A percentile compares a stretch with the other conserved stretches of the same genome.
Conservation (phyloP, 2,797 vertebrate species). For the Pitangus sulphuratus region DNA sequence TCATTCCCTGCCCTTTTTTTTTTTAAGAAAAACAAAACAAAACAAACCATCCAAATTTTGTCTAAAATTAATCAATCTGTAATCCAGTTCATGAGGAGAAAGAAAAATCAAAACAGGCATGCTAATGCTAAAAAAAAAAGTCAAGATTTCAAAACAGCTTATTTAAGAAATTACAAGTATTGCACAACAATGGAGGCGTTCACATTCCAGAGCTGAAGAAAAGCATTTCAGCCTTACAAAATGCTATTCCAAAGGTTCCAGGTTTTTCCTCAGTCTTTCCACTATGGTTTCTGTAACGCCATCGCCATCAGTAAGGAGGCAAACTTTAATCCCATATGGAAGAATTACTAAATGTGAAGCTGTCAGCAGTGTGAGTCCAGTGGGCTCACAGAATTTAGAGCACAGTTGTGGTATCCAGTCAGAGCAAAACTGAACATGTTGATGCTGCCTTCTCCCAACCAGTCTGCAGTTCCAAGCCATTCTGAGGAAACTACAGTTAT, state of each 20-base stretch:
- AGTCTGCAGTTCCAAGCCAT: not conserved
- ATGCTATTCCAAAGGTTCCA: not conserved
- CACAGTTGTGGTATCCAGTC: not conserved
- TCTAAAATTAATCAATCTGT: not conserved
- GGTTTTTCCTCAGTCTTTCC: not conserved
- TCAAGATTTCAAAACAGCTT: constrained; percentile 17
- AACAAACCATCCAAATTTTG: fast-evolving
- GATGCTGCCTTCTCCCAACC: not conserved
- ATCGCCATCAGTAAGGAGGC: not conserved
- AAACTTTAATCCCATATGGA: not conserved
- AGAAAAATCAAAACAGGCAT: not conserved
- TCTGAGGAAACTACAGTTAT: not conserved
- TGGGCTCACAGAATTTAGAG: not conserved
- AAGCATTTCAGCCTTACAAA: constrained; percentile 4
- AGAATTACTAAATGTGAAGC: not conserved
- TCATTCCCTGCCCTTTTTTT: not conserved
- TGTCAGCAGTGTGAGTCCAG: not conserved
- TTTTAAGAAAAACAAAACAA: not conserved
- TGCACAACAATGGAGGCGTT: constrained; percentile 18
- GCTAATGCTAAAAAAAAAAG: not conserved
- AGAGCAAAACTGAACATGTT: not conserved
- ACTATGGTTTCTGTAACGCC: not conserved
- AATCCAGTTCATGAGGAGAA: not conserved
- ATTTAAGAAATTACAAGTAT: constrained; percentile 25
- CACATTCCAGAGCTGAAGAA: not conserved